Evolutionary conservation across 1,140 invertebrate species (phyloP), one percentile per base, ranked within the genome.

Genomic region (Pemphigus obesinymphae): DNA sequence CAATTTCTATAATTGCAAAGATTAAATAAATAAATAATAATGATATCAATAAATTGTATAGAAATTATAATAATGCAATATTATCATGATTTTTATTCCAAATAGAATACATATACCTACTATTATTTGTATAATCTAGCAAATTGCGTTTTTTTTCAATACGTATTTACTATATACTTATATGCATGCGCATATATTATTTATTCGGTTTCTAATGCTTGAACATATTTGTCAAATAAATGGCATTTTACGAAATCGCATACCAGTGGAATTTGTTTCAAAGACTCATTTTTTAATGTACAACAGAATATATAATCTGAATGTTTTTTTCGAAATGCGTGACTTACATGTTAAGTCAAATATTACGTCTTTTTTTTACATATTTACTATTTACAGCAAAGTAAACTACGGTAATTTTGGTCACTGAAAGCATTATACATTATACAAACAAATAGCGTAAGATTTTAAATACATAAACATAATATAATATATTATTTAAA

Each of bases 41-140:
- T n/a, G n/a, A n/a, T n/a, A n/a, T n/a, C n/a, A n/a, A n/a, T n/a
- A n/a, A n/a, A n/a, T n/a, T n/a, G n/a, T n/a, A n/a, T n/a, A n/a
- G n/a, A n/a, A n/a, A n/a, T n/a, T n/a, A n/a, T n/a, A n/a, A n/a
- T n/a, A n/a, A n/a, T n/a, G n/a, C n/a, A n/a, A n/a, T n/a, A n/a
- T n/a, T n/a, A n/a, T n/a, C n/a, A n/a, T n/a, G n/a, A n/a, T n/a
- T n/a, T n/a, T n/a, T n/a, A n/a, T n/a, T n/a, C n/a, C n/a, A n/a
- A n/a, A n/a, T n/a, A n/a, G n/a, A n/a, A n/a, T n/a, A n/a, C n/a
- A n/a, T n/a, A n/a, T n/a, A n/a, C n/a, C n/a, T n/a, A n/a, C n/a
- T n/a, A n/a, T 66, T 66, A 43, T 70, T 43, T 70, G 34, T 37
- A 43, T 70, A 70, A 70, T 70, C n/a, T 70, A 43, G 37, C n/a